These are phyloP conservation scores for Larimichthys polyactis DNA, from an alignment of 2,113 vertebrate species.

Conservation along the genomic window DNA sequence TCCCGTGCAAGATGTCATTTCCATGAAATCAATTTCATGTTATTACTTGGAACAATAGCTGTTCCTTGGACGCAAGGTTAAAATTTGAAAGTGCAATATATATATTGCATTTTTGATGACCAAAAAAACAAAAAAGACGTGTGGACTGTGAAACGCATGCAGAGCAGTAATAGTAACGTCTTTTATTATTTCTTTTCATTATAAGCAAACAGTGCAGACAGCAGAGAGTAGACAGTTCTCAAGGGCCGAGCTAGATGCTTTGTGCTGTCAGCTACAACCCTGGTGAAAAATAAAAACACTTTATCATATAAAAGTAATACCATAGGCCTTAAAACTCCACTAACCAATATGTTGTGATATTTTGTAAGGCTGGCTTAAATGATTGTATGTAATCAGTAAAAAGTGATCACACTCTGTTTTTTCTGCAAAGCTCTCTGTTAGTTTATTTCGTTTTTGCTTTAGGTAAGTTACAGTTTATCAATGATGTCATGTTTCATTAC, in stretches of 20 bases:
- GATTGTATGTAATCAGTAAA: neutral
- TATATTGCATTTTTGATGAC: slow-evolving; percentile 7
- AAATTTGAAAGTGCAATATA: neutral
- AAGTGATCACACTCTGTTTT: neutral
- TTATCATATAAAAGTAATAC: neutral
- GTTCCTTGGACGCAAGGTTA: neutral
- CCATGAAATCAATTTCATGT: too few species aligned
- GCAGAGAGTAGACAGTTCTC: neutral
- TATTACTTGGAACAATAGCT: too few species aligned
- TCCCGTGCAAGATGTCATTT: too few species aligned
- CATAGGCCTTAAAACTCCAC: too few species aligned
- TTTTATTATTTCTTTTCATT: neutral
- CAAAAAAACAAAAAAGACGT: neutral
- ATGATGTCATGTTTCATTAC: neutral
- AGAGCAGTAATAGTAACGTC: neutral
- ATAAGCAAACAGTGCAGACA: neutral
- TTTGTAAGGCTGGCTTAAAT: neutral
- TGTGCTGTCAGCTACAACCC: neutral
- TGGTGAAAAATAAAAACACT: neutral
- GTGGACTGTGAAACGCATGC: neutral
- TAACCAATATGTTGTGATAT: too few species aligned
- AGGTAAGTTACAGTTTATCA: neutral
- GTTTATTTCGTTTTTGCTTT: neutral
- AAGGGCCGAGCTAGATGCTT: neutral
- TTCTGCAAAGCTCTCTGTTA: neutral